phyloP scores from a whole-genome alignment of 1,140 invertebrate species.

The Meloidogyne hapla region DNA sequence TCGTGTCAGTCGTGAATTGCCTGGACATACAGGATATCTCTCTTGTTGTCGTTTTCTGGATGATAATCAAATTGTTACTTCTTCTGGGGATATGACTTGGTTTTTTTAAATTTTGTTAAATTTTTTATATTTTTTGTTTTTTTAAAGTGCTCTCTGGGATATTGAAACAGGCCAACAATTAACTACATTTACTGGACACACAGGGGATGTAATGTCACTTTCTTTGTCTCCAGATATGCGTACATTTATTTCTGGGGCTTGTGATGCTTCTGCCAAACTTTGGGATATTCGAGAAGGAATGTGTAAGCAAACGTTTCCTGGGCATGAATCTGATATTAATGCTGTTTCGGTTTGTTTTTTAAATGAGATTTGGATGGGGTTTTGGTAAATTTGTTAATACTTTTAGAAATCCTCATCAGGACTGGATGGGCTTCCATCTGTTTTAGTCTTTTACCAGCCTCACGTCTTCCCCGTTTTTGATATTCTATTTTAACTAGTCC shows the following conservation, averaged over 20 bases:
- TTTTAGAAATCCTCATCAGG: no score
- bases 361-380: no score
- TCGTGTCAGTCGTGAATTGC: constrained; percentile 87
- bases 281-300: constrained; percentile 95
- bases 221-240: constrained; percentile 90
- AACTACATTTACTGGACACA: constrained; percentile 93
- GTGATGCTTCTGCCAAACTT: constrained; percentile 93
- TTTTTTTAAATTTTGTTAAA: constrained; percentile 67
- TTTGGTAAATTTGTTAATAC: no score
- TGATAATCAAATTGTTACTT: constrained; percentile 97
- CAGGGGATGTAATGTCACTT: constrained; percentile 95
- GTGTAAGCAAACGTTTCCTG: constrained; percentile 96
- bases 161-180: constrained; percentile 97
- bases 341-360: constrained; percentile 80
- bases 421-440: no score
- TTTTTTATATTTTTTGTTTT: background rate
- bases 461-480: no score
- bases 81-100: constrained; percentile 97
- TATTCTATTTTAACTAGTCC: no score
- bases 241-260: constrained; percentile 94
- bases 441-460: no score
- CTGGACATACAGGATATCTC: constrained; percentile 93
- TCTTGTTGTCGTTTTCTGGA: constrained; percentile 96
- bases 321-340: constrained; percentile 97
- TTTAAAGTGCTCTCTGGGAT: constrained; percentile 88